Base-by-base conservation (phyloP, 2,113 vertebrate species). In the Nibea albiflora region DNA sequence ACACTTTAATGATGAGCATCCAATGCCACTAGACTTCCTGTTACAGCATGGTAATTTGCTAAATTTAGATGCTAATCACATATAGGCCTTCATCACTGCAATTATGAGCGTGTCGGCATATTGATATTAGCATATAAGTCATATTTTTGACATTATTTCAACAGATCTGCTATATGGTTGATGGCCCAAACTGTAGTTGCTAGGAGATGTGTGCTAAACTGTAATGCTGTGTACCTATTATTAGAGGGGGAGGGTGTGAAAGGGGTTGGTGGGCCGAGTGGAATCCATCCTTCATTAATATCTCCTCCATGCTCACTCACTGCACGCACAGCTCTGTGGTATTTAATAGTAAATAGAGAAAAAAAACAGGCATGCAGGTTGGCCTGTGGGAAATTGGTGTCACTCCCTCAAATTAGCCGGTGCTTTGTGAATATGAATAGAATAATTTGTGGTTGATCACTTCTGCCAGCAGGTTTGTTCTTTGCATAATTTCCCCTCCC, bases 331-430 rank as follows among this genome's bases (percentile, higher is more conserved):
- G 69, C 87, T 92, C 84, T 67, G 75, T 90, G 90, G 87, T 81
- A 88, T 94, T 93, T 93, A 89, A 87, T 77, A 78, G 91, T 94
- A 94, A 94, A 95, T 88, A 93, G 58, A 53, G 56, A 50, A 52
- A 75, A 75, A 74, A 74, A 84, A 39, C 35, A 63, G 44, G 46
- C 46, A 68, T 71, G 71, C 62, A 2, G 60, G 53, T 64, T 86
- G 89, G 88, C 93, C 93, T 82, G 65, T 83, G 87, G 93, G 85
- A 95, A 94, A 95, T 94, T 94, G 95, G 92, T 94, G 93, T 95
- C 93, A 94, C 85, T 91, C 83, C 50, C 76, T 89, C 73, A 93
- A 94, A 94, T 94, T 94, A 94, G 90, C 52, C n/a, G 39, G 16
- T 87, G 84, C 79, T 92, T 93, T 84, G 79, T 92, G 93, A 94